phyloP scores from a whole-genome alignment of 2,113 vertebrate genomes.

The Oreotrochilus melanogaster region DNA sequence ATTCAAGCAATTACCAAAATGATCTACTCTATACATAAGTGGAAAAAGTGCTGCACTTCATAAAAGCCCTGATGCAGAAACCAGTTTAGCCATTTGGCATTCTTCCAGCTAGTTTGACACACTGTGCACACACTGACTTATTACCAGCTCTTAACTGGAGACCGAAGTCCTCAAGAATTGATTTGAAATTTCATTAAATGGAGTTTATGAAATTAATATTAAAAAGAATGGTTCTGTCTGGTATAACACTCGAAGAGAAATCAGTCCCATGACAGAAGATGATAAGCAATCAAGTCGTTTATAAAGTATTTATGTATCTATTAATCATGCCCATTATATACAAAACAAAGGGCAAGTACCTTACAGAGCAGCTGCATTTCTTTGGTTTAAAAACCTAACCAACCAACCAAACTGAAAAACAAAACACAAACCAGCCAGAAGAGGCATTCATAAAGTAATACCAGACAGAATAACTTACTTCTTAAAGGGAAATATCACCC shows the following conservation, averaged over 20 bases:
- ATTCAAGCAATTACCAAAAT: neutral
- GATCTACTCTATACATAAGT: neutral
- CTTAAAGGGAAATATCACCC: neutral
- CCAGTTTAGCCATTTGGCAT: conserved; percentile 15
- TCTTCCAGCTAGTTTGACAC: conserved; percentile 21
- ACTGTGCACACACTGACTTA: neutral
- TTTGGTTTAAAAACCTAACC: neutral
- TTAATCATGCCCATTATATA: neutral
- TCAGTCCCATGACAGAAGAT: neutral
- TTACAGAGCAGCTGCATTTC: rapidly evolving
- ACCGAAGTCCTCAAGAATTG: neutral
- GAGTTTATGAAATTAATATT: conserved; percentile 36
- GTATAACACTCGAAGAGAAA: neutral
- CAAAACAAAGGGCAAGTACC: neutral
- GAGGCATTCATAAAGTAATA: neutral
- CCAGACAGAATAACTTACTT: neutral
- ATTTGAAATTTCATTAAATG: conserved; percentile 37
- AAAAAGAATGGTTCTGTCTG: neutral
- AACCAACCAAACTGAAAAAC: too few relatives aligned
- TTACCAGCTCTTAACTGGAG: neutral
- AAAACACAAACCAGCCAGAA: neutral
- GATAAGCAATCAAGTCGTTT: neutral
- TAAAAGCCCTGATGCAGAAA: conserved; percentile 31
- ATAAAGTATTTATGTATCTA: neutral
- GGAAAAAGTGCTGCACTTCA: conserved; percentile 2